A percentile compares a stretch with the other conserved stretches of the same genome.
phyloP scores from a whole-genome alignment of 1,140 invertebrate species.

The Drosophila rhopaloa region DNA sequence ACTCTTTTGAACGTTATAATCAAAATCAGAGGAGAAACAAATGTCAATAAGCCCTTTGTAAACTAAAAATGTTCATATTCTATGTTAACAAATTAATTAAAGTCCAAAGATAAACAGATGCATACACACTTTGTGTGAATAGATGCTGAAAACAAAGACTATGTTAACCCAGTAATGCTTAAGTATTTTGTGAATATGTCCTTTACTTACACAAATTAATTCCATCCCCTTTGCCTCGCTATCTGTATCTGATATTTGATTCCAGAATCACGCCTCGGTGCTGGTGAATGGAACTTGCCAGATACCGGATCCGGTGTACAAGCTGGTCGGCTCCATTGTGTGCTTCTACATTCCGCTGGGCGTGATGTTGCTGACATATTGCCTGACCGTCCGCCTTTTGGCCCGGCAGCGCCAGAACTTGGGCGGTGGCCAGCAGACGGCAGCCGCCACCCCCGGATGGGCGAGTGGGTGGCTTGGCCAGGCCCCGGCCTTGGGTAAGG shows the following conservation, averaged over 20 bases:
- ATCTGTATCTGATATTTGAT: conserved; percentile 49
- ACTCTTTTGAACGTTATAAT: too few species aligned
- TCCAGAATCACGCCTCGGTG: conserved; percentile 91
- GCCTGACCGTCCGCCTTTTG: conserved; percentile 93
- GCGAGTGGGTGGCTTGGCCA: conserved; percentile 88
- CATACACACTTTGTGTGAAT: too few species aligned
- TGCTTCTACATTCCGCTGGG: conserved; percentile 98
- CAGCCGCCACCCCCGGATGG: conserved; percentile 85
- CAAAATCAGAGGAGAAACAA: too few species aligned
- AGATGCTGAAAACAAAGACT: not conserved
- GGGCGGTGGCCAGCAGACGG: conserved; percentile 85
- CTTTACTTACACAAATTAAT: conserved; percentile 14
- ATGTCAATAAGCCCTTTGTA: too few species aligned
- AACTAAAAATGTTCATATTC: too few species aligned
- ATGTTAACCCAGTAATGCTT: not conserved
- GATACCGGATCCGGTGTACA: conserved; percentile 95
- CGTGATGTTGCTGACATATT: conserved; percentile 97
- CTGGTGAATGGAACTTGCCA: conserved; percentile 92
- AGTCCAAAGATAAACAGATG: not conserved
- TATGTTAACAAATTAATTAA: not conserved
- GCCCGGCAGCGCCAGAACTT: conserved; percentile 91
- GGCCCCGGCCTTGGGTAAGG: conserved; percentile 86
- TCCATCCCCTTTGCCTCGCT: not conserved
- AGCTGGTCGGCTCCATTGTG: conserved; percentile 96
- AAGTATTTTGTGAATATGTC: not conserved